Conservation (phyloP, 2,888 invertebrate species). For the Pycnomerus fuliginosus region DNA sequence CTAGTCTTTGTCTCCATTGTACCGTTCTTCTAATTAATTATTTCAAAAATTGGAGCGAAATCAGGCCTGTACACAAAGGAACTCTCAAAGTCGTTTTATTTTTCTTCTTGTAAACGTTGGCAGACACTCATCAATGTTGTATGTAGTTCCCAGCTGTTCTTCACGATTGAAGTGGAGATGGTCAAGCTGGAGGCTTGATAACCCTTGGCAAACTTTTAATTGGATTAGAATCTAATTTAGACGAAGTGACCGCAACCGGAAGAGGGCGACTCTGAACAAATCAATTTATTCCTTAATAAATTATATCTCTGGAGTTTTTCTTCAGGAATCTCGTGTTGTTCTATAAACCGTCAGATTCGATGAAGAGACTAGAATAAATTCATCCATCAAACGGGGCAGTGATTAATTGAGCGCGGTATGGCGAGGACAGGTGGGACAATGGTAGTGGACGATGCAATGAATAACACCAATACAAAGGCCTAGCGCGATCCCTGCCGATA, state of each 20-base stretch:
- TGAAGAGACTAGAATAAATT: conserved; percentile 48
- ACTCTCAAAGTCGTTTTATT: too few species aligned
- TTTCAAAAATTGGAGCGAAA: too few species aligned
- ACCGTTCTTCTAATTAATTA: too few species aligned
- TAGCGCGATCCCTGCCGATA: conserved; percentile 15
- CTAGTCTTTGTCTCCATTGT: too few species aligned
- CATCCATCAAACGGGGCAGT: conserved; percentile 48
- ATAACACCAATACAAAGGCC: conserved; percentile 35
- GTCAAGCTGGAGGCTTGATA: conserved; percentile 35
- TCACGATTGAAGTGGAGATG: conserved; percentile 31
- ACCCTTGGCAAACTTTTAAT: conserved; percentile 54
- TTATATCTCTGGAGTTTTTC: too few species aligned
- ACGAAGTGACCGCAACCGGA: conserved; percentile 50
- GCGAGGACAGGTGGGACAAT: conserved; percentile 50
- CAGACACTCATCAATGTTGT: conserved; percentile 49
- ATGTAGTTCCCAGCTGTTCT: conserved; percentile 35
- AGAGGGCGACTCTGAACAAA: conserved; percentile 45
- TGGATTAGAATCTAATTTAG: conserved; percentile 56
- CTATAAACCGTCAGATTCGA: conserved; percentile 38
- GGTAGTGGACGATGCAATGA: conserved; percentile 43
- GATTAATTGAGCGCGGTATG: conserved; percentile 48
- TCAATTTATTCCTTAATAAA: conserved; percentile 47
- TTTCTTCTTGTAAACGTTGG: too few species aligned
- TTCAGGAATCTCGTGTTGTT: too few species aligned
- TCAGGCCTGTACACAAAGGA: too few species aligned